These are phyloP conservation scores for Clostera curtula DNA, from an alignment of 2,888 invertebrate genomes.

Conservation along the genomic window DNA sequence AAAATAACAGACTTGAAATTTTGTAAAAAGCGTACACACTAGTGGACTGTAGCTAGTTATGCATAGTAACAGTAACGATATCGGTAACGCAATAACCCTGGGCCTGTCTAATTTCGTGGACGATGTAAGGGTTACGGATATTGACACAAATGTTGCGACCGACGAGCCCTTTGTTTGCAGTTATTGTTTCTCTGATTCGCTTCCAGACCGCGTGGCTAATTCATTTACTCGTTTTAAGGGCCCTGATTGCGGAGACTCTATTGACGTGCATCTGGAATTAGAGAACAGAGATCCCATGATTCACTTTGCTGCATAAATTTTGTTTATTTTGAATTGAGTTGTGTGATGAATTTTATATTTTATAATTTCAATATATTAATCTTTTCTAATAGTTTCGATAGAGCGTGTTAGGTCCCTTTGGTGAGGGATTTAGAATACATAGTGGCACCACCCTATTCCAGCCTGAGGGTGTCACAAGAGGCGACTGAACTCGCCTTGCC, in stretches of 20 bases:
- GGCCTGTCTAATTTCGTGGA: constrained; percentile 41
- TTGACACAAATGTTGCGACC: constrained; percentile 54
- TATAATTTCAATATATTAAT: no score
- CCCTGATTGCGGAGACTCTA: constrained; percentile 32
- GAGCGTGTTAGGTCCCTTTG: no score
- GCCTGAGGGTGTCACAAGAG: no score
- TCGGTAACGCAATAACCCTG: constrained; percentile 23
- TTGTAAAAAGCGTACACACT: no score
- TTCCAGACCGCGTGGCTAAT: constrained; percentile 53
- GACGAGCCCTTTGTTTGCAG: constrained; percentile 64
- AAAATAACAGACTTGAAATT: no score
- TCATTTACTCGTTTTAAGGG: constrained; percentile 47
- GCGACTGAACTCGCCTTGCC: no score
- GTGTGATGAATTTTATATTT: no score
- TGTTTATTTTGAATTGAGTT: neutral
- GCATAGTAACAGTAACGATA: constrained; percentile 30
- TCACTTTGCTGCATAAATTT: neutral
- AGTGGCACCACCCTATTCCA: no score
- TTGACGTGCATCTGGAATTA: constrained; percentile 6
- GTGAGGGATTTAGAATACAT: no score
- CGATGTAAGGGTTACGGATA: constrained; percentile 52
- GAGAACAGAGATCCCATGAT: constrained; percentile 8
- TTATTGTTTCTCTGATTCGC: constrained; percentile 68
- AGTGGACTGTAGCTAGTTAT: no score
- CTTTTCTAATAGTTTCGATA: no score